Percentiles rank a stretch among this genome's conserved stretches.
Conservation (phyloP, 2,888 invertebrate genomes). For the Pherbina coryleti region DNA sequence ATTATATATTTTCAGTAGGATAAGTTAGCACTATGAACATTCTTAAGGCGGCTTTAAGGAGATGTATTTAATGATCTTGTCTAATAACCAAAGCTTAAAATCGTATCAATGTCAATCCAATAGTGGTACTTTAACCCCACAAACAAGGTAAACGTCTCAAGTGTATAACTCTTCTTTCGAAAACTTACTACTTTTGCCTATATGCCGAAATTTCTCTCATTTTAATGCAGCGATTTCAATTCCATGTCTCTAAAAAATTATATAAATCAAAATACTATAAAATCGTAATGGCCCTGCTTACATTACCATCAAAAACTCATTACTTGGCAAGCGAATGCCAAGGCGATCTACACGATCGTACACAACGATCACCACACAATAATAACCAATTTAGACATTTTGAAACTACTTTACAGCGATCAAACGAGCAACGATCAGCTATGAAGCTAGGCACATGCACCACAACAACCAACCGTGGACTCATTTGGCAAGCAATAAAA, state of each 20-base stretch:
- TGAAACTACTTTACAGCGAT: constrained; percentile 20
- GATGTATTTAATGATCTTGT: no score
- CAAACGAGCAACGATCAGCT: constrained; percentile 4
- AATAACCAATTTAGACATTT: constrained; percentile 39
- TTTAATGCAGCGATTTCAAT: no score
- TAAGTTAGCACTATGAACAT: no score
- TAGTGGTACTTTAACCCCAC: no score
- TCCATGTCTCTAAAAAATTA: background rate
- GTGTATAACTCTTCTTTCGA: no score
- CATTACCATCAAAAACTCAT: constrained; percentile 31
- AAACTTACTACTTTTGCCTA: no score
- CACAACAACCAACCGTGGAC: background rate
- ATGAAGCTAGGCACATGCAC: background rate
- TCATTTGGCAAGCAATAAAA: constrained; percentile 27
- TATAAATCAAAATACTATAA: constrained; percentile 32
- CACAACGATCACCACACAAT: constrained; percentile 2
- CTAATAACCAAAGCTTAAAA: no score
- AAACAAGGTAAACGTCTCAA: no score
- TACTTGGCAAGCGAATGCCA: background rate
- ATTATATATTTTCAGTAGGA: no score
- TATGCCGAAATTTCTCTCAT: no score
- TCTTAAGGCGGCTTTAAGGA: no score
- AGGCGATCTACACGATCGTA: constrained; percentile 4
- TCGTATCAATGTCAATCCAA: no score
- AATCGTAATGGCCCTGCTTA: constrained; percentile 8